Conservation (phyloP, 37 sponge, comb jelly and placozoan species). For the Geodia barretti region DNA sequence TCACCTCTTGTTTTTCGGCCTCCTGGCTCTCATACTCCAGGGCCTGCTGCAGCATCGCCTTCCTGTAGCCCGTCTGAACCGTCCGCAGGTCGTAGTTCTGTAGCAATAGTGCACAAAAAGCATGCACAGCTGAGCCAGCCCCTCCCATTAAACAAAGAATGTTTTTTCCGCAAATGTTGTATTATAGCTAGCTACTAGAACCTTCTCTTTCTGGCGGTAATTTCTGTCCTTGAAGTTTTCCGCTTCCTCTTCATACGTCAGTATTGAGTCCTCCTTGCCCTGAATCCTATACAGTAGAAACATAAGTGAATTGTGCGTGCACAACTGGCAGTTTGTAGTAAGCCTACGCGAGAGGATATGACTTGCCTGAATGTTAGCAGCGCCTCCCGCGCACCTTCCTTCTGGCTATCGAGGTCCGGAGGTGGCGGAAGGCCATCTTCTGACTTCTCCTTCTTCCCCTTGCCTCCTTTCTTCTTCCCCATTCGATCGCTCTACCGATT, state of each 20-base stretch:
- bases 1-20: slow-evolving; percentile 23
- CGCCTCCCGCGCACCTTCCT: slow-evolving; percentile 45
- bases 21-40: slow-evolving; percentile 18
- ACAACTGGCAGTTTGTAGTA: neutral
- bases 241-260: slow-evolving; percentile 60
- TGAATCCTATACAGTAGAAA: too few relatives aligned
- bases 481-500: neutral
- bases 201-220: slow-evolving; percentile 60
- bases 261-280: slow-evolving; percentile 40
- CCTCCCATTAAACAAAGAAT: too few relatives aligned
- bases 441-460: slow-evolving; percentile 10
- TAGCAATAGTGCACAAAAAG: too few relatives aligned
- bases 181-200: too few relatives aligned
- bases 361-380: slow-evolving; percentile 61
- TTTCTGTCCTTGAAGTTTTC: slow-evolving; percentile 61
- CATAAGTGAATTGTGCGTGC: too few relatives aligned
- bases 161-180: too few relatives aligned
- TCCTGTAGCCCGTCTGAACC: slow-evolving; percentile 10
- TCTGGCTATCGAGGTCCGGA: slow-evolving; percentile 21
- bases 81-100: slow-evolving; percentile 48
- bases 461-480: slow-evolving; percentile 24
- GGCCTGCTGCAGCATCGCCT: slow-evolving; percentile 43
- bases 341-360: neutral
- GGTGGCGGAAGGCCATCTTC: slow-evolving; percentile 35
- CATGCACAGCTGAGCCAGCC: too few relatives aligned